A percentile compares a stretch with the other conserved stretches of the same genome.
These are phyloP conservation scores for Macroramphosus scolopax DNA, from an alignment of 2,797 vertebrate species.

Conservation along the genomic window DNA sequence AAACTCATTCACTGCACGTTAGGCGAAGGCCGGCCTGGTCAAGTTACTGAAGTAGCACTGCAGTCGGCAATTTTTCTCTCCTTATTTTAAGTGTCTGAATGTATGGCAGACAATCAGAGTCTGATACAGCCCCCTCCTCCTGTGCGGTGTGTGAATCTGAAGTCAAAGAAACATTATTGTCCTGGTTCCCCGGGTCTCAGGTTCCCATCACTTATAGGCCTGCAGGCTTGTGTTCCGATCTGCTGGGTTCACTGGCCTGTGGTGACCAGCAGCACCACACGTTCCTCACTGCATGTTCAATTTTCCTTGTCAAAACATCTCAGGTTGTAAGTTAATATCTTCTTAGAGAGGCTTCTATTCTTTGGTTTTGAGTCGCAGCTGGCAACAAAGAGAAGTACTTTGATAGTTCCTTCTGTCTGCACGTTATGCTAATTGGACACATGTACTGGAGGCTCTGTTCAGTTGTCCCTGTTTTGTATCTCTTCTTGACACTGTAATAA, in stretches of 20 bases:
- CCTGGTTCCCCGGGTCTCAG: neutral
- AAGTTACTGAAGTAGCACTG: slow-evolving; percentile 64
- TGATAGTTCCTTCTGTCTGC: slow-evolving; percentile 54
- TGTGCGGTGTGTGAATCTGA: slow-evolving; percentile 4
- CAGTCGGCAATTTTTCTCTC: slow-evolving; percentile 54
- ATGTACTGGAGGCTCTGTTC: slow-evolving; percentile 40
- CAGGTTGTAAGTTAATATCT: slow-evolving; percentile 28
- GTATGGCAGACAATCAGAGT: slow-evolving; percentile 45
- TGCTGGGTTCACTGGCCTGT: too few relatives aligned
- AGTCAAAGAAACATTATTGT: slow-evolving; percentile 10
- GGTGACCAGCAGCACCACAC: too few relatives aligned
- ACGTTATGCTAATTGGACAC: slow-evolving; percentile 61
- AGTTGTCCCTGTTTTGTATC: slow-evolving; percentile 31
- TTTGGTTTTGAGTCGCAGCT: slow-evolving; percentile 57
- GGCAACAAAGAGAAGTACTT: slow-evolving; percentile 41
- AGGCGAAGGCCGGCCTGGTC: slow-evolving; percentile 50
- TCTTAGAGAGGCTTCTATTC: slow-evolving; percentile 14
- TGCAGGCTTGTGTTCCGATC: neutral
- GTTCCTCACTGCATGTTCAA: too few relatives aligned
- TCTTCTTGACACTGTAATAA: slow-evolving; percentile 27
- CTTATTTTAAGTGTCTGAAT: slow-evolving; percentile 55
- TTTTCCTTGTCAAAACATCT: too few relatives aligned
- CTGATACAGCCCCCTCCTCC: slow-evolving; percentile 10
- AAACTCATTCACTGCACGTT: slow-evolving; percentile 45
- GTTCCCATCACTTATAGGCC: neutral